Base-by-base conservation (phyloP, 2,113 vertebrate genomes). In the Sporophila hypoxantha region DNA sequence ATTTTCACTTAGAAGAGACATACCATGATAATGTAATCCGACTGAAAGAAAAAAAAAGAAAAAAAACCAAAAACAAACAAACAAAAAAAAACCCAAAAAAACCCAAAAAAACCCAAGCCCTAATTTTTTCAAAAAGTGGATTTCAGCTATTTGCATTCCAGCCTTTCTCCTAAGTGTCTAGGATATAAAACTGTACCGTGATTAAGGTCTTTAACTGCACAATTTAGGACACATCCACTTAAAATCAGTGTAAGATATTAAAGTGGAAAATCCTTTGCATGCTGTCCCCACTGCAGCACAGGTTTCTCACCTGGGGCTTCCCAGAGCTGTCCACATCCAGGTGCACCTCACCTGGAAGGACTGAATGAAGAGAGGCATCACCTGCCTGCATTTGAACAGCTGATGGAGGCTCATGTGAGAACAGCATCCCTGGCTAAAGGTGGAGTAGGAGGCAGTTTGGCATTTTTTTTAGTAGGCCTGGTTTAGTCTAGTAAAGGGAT, bases 321-420 rank as follows among this genome's bases (percentile, higher is more conserved):
- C 2, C 3, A 37, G 23, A 29, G 0, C 1, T 53, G 34, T 14
- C 19, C 14, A 5, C 10, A 64, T 12, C 83, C 42, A 26, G 0
- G 2, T 34, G 32, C 21, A 21, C 26, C 29, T 80, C 50, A 76
- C 39, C 44, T 62, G 23, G 21, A 50, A 74, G 23, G 9, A 8
- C 9, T 17, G 47, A 46, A 55, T 25, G 21, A 12, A 85, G 18
- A 70, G 32, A 42, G 9, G 13, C 4, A 23, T n/a, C n/a, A n/a
- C n/a, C n/a, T n/a, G n/a, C n/a, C 73, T 69, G 37, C 20, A 27
- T 65, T 46, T 8, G 23, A 44, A 22, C 46, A 69, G 46, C 17
- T 37, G 37, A 17, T 34, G 34, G 68, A 70, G 10, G 8, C 16
- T 80, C 26, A 27, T 5, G 14, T 10, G 15, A 25, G 15, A 64